A percentile compares a stretch with the other conserved stretches of the same genome.
Evolutionary conservation across 2,113 vertebrate genomes (phyloP).

Genomic region (Pleuronectes platessa): DNA sequence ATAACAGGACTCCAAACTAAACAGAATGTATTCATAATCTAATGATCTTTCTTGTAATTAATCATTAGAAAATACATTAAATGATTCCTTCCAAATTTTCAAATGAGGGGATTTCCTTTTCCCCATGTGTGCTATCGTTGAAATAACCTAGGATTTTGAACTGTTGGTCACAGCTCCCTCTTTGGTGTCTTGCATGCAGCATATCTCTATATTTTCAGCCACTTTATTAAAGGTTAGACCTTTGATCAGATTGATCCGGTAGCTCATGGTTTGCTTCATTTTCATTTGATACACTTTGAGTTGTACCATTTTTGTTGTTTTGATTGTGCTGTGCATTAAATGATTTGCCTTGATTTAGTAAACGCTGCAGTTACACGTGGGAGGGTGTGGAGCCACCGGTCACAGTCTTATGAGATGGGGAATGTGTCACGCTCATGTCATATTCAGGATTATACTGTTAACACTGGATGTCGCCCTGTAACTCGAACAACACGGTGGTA

Average conservation of each 20-base stretch:
- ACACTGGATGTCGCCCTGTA: background rate
- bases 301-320: no score
- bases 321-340: background rate
- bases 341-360: slow-evolving; percentile 7
- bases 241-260: background rate
- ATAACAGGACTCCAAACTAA: no score
- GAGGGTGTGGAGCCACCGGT: slow-evolving; percentile 9
- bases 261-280: background rate
- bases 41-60: no score
- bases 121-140: no score
- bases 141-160: no score
- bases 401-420: slow-evolving; percentile 44
- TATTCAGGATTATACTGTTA: slow-evolving; percentile 11
- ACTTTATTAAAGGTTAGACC: no score
- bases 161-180: no score
- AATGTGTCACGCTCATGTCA: slow-evolving; percentile 49
- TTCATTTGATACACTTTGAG: background rate
- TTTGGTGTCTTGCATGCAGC: no score
- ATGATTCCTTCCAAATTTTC: background rate
- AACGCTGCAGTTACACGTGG: slow-evolving; percentile 25
- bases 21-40: no score
- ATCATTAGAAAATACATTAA: no score
- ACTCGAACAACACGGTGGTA: no score
- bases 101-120: no score
- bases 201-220: background rate